Evolutionary conservation across 2,797 vertebrate genomes (phyloP).

Genomic region (Taenioides sp.): DNA sequence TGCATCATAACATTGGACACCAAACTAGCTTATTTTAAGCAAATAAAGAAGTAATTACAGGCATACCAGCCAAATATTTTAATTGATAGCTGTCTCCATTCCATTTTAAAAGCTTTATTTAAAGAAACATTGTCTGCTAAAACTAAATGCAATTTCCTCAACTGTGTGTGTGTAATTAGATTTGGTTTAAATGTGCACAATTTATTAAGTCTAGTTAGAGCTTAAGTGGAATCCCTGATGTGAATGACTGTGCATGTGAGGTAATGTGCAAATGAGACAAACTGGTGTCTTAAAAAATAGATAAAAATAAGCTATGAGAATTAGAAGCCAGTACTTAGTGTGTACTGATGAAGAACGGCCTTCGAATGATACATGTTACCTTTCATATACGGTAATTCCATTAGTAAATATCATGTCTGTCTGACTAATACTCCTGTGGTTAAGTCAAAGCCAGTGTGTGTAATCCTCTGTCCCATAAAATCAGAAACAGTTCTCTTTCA

Average conservation of each 20-base stretch:
- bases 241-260: conserved; percentile 23
- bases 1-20: conserved; percentile 12
- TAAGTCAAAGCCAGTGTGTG: background rate
- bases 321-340: background rate
- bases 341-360: background rate
- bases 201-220: conserved; percentile 49
- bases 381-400: background rate
- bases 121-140: conserved; percentile 29
- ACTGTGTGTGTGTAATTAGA: conserved; percentile 37
- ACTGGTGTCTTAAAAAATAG: background rate
- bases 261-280: conserved; percentile 10
- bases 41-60: conserved; percentile 25
- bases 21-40: conserved; percentile 16
- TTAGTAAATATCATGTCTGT: background rate
- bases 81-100: conserved; percentile 6
- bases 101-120: conserved; percentile 21
- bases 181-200: conserved; percentile 39
- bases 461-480: background rate
- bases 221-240: conserved; percentile 40
- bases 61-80: conserved; percentile 7
- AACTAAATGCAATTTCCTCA: conserved; percentile 34
- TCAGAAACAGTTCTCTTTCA: conserved; percentile 3
- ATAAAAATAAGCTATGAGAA: background rate
- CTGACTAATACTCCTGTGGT: background rate
- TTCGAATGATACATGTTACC: background rate